Percentiles rank a stretch among this genome's conserved stretches.
These are phyloP conservation scores for Archegozetes longisetosus DNA, from an alignment of 1,140 invertebrate genomes.

Conservation along the genomic window DNA sequence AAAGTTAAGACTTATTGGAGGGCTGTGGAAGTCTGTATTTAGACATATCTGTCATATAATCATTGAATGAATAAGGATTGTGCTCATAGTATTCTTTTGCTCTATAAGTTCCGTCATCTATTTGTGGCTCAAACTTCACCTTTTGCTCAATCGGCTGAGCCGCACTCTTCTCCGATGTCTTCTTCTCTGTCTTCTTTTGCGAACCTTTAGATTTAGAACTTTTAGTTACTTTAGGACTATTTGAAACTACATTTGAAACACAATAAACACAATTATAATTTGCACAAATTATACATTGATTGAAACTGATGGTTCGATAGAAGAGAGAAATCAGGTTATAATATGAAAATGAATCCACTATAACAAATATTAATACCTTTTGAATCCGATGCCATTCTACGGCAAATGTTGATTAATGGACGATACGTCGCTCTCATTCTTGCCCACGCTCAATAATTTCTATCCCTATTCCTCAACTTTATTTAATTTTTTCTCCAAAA, in stretches of 20 bases:
- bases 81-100: conserved; percentile 42
- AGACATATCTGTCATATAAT: conserved; percentile 12
- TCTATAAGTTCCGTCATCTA: conserved; percentile 8
- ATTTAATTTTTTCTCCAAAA: too few relatives aligned
- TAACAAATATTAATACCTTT: neutral
- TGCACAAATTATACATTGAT: too few relatives aligned
- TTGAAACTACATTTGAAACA: too few relatives aligned
- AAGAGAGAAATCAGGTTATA: too few relatives aligned
- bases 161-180: neutral
- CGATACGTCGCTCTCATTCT: neutral
- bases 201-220: neutral
- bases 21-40: conserved; percentile 25
- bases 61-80: conserved; percentile 43
- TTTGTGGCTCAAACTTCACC: neutral
- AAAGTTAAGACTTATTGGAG: conserved; percentile 45
- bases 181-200: neutral
- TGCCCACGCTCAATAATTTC: too few relatives aligned
- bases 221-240: too few relatives aligned
- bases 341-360: too few relatives aligned
- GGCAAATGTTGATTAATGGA: neutral
- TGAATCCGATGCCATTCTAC: neutral
- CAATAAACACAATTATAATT: too few relatives aligned
- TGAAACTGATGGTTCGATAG: too few relatives aligned
- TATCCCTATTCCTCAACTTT: too few relatives aligned
- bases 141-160: neutral